Conservation (phyloP, 1,140 invertebrate genomes). For the Platyscapa corneri region DNA sequence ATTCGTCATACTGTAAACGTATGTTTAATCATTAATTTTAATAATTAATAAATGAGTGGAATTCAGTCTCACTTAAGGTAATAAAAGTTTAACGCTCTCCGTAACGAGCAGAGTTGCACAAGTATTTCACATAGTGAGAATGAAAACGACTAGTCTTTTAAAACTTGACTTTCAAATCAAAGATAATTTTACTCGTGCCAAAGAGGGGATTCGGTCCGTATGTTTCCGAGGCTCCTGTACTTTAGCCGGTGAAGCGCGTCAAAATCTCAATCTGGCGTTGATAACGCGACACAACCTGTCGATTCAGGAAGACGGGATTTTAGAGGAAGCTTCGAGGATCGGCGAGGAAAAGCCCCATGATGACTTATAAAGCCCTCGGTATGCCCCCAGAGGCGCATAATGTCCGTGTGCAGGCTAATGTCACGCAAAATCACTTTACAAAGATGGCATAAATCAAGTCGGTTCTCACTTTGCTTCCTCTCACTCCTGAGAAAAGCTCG, state of each 20-base stretch:
- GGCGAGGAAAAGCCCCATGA: neutral
- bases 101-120: neutral
- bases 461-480: neutral
- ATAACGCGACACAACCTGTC: neutral
- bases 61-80: no score
- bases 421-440: conserved; percentile 44
- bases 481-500: conserved; percentile 47
- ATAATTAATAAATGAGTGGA: neutral
- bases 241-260: neutral
- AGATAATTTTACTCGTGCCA: neutral
- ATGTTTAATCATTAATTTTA: neutral
- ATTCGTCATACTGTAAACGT: no score
- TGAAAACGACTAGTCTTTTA: neutral
- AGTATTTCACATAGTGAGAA: no score
- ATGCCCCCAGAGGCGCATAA: neutral
- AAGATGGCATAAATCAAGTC: conserved; percentile 52
- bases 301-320: neutral
- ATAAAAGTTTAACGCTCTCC: neutral
- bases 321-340: neutral
- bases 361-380: conserved; percentile 10
- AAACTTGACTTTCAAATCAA: neutral
- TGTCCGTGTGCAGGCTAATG: neutral
- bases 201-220: neutral
- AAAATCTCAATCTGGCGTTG: neutral
- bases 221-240: no score